Evolutionary conservation across 2,113 vertebrate genomes (phyloP).

Genomic region (Oceanodroma tethys): DNA sequence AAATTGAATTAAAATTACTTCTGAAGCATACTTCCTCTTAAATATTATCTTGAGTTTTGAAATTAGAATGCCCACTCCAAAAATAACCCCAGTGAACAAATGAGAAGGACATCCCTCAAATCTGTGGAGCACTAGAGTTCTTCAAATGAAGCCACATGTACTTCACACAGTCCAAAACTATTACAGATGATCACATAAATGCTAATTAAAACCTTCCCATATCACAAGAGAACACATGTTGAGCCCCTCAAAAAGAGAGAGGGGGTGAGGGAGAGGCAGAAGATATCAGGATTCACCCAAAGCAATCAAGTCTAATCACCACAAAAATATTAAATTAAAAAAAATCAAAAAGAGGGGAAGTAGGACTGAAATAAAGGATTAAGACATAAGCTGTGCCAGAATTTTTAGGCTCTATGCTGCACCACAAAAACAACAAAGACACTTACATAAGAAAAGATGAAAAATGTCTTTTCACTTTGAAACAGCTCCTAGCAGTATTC

Average conservation of each 20-base stretch:
- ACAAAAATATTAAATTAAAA: slow-evolving; percentile 13
- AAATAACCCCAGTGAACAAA: neutral
- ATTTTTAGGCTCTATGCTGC: neutral
- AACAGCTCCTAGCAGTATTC: neutral
- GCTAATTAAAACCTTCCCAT: slow-evolving; percentile 43
- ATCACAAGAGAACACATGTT: slow-evolving; percentile 48
- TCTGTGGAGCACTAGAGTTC: neutral
- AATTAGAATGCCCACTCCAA: neutral
- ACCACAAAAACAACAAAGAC: neutral
- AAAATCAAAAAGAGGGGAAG: neutral
- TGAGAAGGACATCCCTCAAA: neutral
- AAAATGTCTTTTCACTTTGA: neutral
- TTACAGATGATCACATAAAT: neutral
- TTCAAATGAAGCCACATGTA: neutral
- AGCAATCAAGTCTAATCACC: slow-evolving; percentile 22
- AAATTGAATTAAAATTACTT: neutral
- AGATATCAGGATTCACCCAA: slow-evolving; percentile 8
- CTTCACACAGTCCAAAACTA: slow-evolving; percentile 1
- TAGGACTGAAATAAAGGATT: slow-evolving; percentile 17
- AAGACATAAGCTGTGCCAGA: neutral
- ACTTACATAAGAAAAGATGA: neutral
- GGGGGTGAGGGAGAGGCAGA: no score
- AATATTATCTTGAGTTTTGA: neutral
- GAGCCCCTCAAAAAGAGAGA: neutral
- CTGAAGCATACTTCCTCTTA: neutral